These are phyloP conservation scores for Hypotaenidia okinawae DNA, from an alignment of 2,797 vertebrate genomes.

Conservation along the genomic window DNA sequence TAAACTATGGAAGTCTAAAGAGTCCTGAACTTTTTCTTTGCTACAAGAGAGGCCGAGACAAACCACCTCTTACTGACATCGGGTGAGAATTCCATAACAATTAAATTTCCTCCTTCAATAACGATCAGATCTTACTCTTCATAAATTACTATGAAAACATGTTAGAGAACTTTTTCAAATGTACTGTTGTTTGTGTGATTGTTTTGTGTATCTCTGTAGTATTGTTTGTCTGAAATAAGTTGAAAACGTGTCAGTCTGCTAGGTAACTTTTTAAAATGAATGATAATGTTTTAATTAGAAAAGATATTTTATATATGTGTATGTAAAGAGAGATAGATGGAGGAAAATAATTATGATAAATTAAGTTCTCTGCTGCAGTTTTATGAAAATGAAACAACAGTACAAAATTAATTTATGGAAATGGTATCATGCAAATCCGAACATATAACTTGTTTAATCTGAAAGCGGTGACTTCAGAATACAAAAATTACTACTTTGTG, in stretches of 20 bases:
- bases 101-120: not conserved
- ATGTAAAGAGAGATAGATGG: not conserved
- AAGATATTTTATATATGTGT: not conserved
- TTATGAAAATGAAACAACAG: not conserved
- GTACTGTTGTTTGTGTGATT: not conserved
- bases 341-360: not conserved
- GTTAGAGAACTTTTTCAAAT: not conserved
- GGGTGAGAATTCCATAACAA: slow-evolving; percentile 82
- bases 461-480: not conserved
- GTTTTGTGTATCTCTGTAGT: not conserved
- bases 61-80: slow-evolving; percentile 91
- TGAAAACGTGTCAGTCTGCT: not conserved
- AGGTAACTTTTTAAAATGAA: not conserved
- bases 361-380: not conserved
- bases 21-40: slow-evolving; percentile 97
- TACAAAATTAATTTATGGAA: not conserved
- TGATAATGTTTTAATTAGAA: not conserved
- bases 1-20: slow-evolving; percentile 97
- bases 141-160: not conserved
- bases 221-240: not conserved
- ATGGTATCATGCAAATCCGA: not conserved
- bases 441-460: not conserved
- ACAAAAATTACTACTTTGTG: not conserved
- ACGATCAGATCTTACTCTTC: not conserved
- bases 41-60: slow-evolving; percentile 91